Percentiles rank a stretch among this genome's conserved stretches.
Conservation (phyloP, 1,140 invertebrate genomes). For the Heliconius melpomene region DNA sequence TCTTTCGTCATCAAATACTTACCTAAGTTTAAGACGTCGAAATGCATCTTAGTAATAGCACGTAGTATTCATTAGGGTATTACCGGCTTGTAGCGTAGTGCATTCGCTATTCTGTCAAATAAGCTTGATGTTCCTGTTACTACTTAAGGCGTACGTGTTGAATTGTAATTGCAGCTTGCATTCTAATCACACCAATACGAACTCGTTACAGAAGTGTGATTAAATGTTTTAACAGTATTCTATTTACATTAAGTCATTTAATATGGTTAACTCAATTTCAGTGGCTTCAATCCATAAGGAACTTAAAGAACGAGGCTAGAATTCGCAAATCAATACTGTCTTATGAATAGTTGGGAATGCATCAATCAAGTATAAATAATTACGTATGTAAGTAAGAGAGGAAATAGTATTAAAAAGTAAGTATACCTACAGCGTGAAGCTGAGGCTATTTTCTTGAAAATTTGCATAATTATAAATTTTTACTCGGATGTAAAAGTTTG, state of each 20-base stretch:
- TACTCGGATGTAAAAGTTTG: too few relatives aligned
- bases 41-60: slow-evolving; percentile 29
- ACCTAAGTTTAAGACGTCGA: slow-evolving; percentile 15
- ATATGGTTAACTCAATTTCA: neutral
- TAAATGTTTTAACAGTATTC: neutral
- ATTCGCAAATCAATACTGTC: too few relatives aligned
- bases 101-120: slow-evolving; percentile 36
- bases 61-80: slow-evolving; percentile 34
- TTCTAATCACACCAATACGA: slow-evolving; percentile 22
- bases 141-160: slow-evolving; percentile 34
- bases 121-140: slow-evolving; percentile 29
- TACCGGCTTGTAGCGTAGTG: slow-evolving; percentile 24
- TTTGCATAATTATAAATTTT: too few relatives aligned
- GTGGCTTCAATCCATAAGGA: neutral
- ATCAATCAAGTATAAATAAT: too few relatives aligned
- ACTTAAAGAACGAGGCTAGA: too few relatives aligned
- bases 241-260: neutral
- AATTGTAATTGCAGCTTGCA: slow-evolving; percentile 33
- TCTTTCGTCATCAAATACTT: neutral
- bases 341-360: too few relatives aligned
- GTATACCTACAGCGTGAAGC: too few relatives aligned
- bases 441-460: too few relatives aligned
- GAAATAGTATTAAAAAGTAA: too few relatives aligned
- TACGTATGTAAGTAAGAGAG: too few relatives aligned
- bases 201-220: neutral